Percentiles rank a stretch among this genome's conserved stretches.
Conservation (phyloP, 2,797 vertebrate genomes). For the Myotis myotis region DNA sequence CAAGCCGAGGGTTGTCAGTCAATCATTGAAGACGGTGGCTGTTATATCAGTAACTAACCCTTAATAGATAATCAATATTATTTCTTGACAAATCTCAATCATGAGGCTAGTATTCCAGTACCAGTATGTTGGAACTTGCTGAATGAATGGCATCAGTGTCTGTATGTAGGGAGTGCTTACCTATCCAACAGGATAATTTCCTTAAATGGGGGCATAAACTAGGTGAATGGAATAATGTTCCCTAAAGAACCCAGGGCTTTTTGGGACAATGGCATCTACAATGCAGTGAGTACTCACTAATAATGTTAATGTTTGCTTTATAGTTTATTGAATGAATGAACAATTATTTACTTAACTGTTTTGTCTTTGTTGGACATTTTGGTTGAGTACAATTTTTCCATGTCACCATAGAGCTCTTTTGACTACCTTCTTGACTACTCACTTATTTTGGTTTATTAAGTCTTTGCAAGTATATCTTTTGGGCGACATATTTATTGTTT, state of each 20-base stretch:
- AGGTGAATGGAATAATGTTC: neutral
- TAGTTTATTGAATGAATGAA: neutral
- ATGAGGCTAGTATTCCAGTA: neutral
- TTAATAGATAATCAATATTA: neutral
- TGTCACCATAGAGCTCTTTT: neutral
- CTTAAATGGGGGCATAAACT: neutral
- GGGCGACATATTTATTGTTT: neutral
- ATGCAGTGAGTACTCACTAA: neutral
- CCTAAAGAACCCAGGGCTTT: neutral
- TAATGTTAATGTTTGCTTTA: conserved; percentile 16
- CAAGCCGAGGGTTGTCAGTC: neutral
- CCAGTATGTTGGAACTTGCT: neutral
- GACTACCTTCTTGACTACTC: conserved; percentile 32
- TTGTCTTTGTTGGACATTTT: conserved; percentile 47
- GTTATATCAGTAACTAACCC: neutral
- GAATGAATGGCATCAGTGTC: neutral
- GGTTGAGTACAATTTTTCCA: neutral
- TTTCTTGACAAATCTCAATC: conserved; percentile 15
- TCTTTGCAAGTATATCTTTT: conserved; percentile 20
- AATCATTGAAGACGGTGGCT: neutral
- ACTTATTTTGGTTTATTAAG: conserved; percentile 22
- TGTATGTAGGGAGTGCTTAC: neutral
- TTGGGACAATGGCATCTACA: neutral
- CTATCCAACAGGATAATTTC: neutral
- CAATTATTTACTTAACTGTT: neutral